Evolutionary conservation across 2,797 vertebrate species (phyloP).

Genomic region (Carcharodon carcharias): DNA sequence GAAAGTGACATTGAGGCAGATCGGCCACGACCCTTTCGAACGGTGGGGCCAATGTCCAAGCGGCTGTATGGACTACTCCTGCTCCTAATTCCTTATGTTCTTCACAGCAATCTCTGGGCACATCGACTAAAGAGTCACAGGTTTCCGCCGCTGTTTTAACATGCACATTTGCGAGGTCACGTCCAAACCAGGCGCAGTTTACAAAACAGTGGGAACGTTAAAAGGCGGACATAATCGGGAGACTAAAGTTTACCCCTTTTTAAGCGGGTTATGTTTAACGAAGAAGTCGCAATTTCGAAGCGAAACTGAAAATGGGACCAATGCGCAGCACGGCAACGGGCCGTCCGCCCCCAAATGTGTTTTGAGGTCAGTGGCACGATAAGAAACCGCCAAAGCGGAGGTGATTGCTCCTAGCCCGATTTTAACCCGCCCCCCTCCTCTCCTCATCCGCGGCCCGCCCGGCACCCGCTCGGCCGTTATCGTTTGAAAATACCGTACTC

Average conservation of each 20-base stretch:
- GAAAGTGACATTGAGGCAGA: not conserved
- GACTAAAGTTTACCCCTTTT: too few species aligned
- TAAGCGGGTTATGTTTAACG: not conserved
- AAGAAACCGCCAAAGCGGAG: too few species aligned
- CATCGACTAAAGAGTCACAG: too few species aligned
- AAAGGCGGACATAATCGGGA: too few species aligned
- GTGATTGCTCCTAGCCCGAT: too few species aligned
- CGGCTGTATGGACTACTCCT: not conserved
- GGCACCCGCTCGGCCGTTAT: not conserved
- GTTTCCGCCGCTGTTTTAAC: not conserved
- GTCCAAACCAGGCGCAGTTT: not conserved
- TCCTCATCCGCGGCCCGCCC: too few species aligned
- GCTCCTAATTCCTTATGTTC: not conserved
- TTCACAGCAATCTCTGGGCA: not conserved
- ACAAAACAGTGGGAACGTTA: not conserved
- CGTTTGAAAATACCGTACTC: not conserved
- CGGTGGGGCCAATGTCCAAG: not conserved
- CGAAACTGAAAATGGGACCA: too few species aligned
- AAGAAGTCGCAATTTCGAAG: too few species aligned
- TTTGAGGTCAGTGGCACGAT: too few species aligned
- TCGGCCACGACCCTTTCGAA: too few species aligned
- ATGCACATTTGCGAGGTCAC: not conserved
- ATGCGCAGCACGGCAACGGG: too few species aligned
- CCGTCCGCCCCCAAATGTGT: too few species aligned
- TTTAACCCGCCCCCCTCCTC: not conserved